Evolutionary conservation across 2,113 vertebrate genomes (phyloP).

Genomic region (Herpailurus yagouaroundi): DNA sequence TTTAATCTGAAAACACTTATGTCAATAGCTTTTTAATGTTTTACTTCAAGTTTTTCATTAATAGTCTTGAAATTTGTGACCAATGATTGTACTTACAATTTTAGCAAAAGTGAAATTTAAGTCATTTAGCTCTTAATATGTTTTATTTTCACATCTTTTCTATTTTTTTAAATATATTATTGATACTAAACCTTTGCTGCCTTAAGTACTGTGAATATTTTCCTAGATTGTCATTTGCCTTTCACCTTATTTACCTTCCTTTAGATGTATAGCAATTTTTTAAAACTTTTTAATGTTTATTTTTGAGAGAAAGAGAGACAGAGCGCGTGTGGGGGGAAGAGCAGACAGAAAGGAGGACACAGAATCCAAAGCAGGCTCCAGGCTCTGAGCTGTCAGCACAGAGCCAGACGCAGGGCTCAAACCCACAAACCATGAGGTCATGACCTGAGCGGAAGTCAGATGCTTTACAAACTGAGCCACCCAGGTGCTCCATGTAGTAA

Average conservation of each 20-base stretch:
- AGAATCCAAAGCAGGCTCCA: no score
- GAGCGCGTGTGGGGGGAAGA: no score
- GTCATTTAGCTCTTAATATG: neutral
- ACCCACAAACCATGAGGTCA: no score
- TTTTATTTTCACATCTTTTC: neutral
- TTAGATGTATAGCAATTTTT: neutral
- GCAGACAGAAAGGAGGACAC: no score
- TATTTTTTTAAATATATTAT: neutral
- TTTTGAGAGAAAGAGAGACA: no score
- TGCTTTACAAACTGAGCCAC: no score
- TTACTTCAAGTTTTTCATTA: neutral
- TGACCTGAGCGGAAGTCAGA: no score
- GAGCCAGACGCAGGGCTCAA: no score
- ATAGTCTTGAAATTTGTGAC: neutral
- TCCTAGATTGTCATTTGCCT: neutral
- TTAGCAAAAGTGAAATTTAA: neutral
- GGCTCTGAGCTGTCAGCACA: no score
- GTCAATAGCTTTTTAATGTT: neutral
- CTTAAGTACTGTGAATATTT: neutral
- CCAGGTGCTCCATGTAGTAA: neutral
- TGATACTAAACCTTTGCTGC: neutral
- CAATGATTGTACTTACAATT: neutral
- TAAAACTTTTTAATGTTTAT: no score
- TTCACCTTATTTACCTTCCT: neutral
- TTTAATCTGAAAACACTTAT: neutral